Base-by-base conservation (phyloP, 2,113 vertebrate genomes). In the Rhinopithecus roxellana region DNA sequence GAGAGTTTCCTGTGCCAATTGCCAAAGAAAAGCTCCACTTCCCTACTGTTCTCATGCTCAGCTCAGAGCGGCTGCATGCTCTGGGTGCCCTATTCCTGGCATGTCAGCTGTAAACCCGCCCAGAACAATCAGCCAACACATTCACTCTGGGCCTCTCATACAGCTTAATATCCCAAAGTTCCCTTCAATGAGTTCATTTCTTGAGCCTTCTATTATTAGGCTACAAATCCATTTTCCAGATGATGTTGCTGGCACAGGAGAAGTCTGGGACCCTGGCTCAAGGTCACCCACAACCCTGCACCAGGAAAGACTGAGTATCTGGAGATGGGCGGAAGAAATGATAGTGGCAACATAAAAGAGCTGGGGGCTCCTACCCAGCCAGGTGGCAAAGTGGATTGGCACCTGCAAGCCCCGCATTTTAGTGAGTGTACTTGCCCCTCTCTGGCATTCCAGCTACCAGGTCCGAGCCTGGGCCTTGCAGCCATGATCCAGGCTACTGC, bases 181-280 rank as follows among this genome's bases (percentile, higher is more conserved):
- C 30, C 25, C 48, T n/a, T 88, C 50, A 16, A 11, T 35, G 17
- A 40, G 43, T 59, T 88, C 23, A 59, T 64, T 80, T 67, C 27
- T 94, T 48, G 32, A 74, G 18, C 18, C 25, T 57, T 77, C 82
- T 75, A 48, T 86, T 48, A 93, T 25, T 59, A 81, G 32, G 55
- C 52, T 72, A 75, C 50, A 85, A 89, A 90, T 74, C 92, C 52
- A 82, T 97, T 94, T 95, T 94, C 87, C 81, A 97, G 89, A 69
- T 79, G 89, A 61, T 45, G 16, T 27, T 89, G 32, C 52, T 86
- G 75, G 57, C 59, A 57, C n/a, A 43, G 22, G 59, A 27, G 81
- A 78, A 79, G n/a, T 50, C 50, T 82, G n/a, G 78, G 45, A 48
- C 23, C 8, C 55, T n/a, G 84, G 30, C 43, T 97, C 75, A 87